Evolutionary conservation across 37 sponge, comb jelly and placozoan species (phyloP).

Genomic region (Aplysina aerophoba): DNA sequence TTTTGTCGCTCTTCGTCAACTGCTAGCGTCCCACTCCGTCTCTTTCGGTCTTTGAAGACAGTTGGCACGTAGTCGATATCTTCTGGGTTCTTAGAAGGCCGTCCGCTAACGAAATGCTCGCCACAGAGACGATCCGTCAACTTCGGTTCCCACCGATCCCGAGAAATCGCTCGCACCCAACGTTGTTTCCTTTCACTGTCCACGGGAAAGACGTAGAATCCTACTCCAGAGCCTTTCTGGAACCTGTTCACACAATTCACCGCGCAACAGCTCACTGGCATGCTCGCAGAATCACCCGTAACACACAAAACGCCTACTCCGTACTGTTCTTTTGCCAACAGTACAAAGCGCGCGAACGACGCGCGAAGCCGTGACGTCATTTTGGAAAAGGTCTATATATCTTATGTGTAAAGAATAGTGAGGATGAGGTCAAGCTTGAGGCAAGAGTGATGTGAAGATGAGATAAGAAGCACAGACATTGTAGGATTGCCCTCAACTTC

Average conservation of each 20-base stretch:
- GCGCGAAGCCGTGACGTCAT: constrained; percentile 22
- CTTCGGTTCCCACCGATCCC: not conserved
- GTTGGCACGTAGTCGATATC: constrained; percentile 25
- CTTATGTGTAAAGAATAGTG: no score
- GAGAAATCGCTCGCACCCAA: not conserved
- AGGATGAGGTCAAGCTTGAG: no score
- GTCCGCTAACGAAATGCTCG: constrained; percentile 8
- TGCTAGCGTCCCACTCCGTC: not conserved
- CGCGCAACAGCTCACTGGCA: constrained; percentile 29
- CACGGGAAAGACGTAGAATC: constrained; percentile 17
- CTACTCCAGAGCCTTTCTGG: not conserved
- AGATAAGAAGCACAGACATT: no score
- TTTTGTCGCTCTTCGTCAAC: not conserved
- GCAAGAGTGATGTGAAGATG: no score
- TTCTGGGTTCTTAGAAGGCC: not conserved
- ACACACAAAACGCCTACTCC: not conserved
- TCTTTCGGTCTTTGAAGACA: constrained; percentile 14
- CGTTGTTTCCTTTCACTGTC: not conserved
- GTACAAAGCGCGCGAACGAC: not conserved
- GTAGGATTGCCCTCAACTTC: no score
- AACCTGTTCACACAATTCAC: constrained; percentile 16
- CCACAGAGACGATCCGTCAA: constrained; percentile 10
- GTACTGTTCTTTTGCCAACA: not conserved
- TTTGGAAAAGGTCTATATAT: constrained; percentile 17
- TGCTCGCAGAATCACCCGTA: not conserved